Conservation (phyloP, 2,797 vertebrate species). For the Sternarchorhynchus goeldii region DNA sequence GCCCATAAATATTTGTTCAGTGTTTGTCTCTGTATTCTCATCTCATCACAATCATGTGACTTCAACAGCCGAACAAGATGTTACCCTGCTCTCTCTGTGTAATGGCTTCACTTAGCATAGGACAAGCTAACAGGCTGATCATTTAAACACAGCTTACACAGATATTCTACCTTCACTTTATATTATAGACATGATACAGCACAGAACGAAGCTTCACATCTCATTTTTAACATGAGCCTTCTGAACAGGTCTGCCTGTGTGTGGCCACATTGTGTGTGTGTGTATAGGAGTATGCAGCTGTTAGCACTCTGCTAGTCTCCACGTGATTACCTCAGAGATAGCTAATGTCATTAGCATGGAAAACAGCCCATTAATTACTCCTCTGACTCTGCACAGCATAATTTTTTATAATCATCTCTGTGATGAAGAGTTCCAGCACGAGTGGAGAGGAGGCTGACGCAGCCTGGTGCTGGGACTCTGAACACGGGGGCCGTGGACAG, state of each 20-base stretch:
- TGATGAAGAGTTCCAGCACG: slow-evolving; percentile 69
- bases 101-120: neutral
- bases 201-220: neutral
- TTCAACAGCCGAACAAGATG: neutral
- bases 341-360: slow-evolving; percentile 75
- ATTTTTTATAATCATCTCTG: slow-evolving; percentile 70
- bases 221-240: neutral
- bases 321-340: slow-evolving; percentile 69
- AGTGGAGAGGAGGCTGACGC: slow-evolving; percentile 50
- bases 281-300: slow-evolving; percentile 51
- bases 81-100: neutral
- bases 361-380: slow-evolving; percentile 77
- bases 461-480: too few species aligned
- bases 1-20: slow-evolving; percentile 21
- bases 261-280: neutral
- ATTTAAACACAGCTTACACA: neutral
- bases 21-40: neutral
- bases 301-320: slow-evolving; percentile 59
- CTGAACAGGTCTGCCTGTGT: neutral
- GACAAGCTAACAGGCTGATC: neutral
- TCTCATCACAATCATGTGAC: neutral
- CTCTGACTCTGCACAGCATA: slow-evolving; percentile 63
- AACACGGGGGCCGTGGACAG: slow-evolving; percentile 60
- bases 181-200: neutral
- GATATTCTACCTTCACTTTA: neutral